Evolutionary conservation across 2,113 vertebrate species (phyloP), one percentile per base, ranked within the genome.

Genomic region (Zeus faber): DNA sequence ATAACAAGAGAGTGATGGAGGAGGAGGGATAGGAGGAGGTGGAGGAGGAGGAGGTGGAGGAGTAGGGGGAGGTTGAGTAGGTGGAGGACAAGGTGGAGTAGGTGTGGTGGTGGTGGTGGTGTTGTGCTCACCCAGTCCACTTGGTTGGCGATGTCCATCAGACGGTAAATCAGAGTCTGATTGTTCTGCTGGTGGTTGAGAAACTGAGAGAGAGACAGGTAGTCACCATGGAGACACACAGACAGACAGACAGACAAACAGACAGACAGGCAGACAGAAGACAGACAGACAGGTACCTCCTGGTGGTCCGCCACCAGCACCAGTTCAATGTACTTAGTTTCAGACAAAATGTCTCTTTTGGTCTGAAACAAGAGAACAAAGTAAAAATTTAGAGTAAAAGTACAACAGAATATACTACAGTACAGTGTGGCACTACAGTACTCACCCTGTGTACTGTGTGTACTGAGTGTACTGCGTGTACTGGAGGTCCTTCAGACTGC

Each of bases 261-360:
- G 5, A 17, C 17, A 51, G 9, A 48, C 21, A 58, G 4, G 37
- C 7, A 23, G 14, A 7, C 22, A 39, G 9, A 6, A 17, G 7
- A 8, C 22, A 0, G 5, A 66, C 11, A 13, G 24, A 43, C 78
- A 48, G 55, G 58, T 58, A 98, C 95, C 89, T 95, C 94, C 0
- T 91, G 57, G 3, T 92, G 90, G 46, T 98, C 95, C 0, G 85
- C 93, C 59, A 98, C 95, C 59, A 98, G 85, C 77, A 95, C 94
- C 82, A 98, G 86, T 63, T 98, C 96, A 26, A 98, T 88, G 3
- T 90, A 91, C 13, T 88, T 93, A 43, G 86, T 91, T 81, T 94
- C 91, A 0, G 81, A 73, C 22, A 92, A 75, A 16, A 82, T 87
- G 3, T 92, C 88, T 52, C 94, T 86, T 77, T 87, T 89, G 5